Evolutionary conservation across 1,140 invertebrate species (phyloP), one percentile per base, ranked within the genome.

Genomic region (Philotrypesis tridentata): DNA sequence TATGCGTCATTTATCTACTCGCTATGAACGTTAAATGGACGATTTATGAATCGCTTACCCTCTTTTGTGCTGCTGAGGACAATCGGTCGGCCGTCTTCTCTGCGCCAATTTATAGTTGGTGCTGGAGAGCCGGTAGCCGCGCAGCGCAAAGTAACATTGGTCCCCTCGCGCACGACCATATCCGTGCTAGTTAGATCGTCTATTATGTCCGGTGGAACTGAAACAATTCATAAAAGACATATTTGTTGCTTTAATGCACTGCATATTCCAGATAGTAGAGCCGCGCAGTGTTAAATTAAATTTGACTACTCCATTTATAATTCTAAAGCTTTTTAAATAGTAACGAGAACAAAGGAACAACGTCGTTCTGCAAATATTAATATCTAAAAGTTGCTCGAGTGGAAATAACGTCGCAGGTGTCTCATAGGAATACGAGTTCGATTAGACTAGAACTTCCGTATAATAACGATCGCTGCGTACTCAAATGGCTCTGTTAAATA

Each of bases 171-270:
- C n/a, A 97, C 96, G 74, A 97, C 95, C 92, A 97, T 96, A 90
- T 98, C 97, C 14, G 96, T 95, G 87, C 96, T 96, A 48, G 96
- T 97, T 71, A 96, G 94, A 85, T 95, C 95, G 92, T 97, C 96
- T 87, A 97, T 91, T 85, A 96, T 97, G 89, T 97, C 95, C 37
- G 97, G 97, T 31, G 97, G 97, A 83, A 98, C 97, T 97, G 92
- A 61, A 89, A 89, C 70, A 85, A 86, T 60, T 65, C 25, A 65
- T 9, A 65, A 65, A n/a, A 55, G 48, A 21, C 21, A 6, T n/a
- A 55, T 55, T 55, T 55, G 21, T 21, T 17, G 48, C 21, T 55
- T 55, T 55, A 55, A n/a, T 55, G 17, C 48, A 55, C 48, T 55
- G 48, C 48, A 55, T n/a, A 55, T 17, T 21, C 21, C n/a, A 21